Evolutionary conservation across 37 sponge, comb jelly and placozoan species (phyloP), one percentile per base, ranked within the genome.

Genomic region (Amphimedon queenslandica): DNA sequence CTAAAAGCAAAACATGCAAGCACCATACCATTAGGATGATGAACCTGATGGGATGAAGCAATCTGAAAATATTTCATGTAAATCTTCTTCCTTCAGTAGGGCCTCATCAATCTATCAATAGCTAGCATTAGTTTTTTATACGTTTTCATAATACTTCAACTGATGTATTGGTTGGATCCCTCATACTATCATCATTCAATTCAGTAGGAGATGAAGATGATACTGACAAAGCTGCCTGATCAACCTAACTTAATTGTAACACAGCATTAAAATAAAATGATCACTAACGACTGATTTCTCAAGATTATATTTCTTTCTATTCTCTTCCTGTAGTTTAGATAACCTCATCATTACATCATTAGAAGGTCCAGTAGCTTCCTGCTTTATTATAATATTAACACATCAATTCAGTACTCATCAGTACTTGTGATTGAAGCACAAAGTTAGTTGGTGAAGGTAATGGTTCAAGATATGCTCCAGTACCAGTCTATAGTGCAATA

Each of bases 391-490:
- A 6, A 60, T 60, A 25, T n/a, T 60, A 47, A 47, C 13, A 47
- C 53, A 47, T 47, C 13, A 47, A 47, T 18, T 47, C 13, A 47
- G 53, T 18, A n/a, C n/a, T n/a, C n/a, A n/a, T n/a, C n/a, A n/a
- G n/a, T n/a, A 47, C 53, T 18, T 47, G 13, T 13, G 53, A 47
- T 47, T 8, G 53, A 13, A 47, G 53, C 53, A 47, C 53, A 8
- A 60, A 25, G 8, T n/a, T 11, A 63, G 65, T 63, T 16, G 91
- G 86, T 42, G 82, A 43, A 10, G 93, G 93, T n/a, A 92, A 67
- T 5, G 88, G 81, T 27, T 88, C 89, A 36, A 92, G 51, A 42
- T 47, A 88, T 31, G 84, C 89, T 32, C 80, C 85, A 36, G 89
- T 92, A 6, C 89, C 93, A 34, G 80, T 79, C 93, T 91, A 42